A percentile compares a stretch with the other conserved stretches of the same genome.
These are phyloP conservation scores for Stegodyphus mimosarum DNA, from an alignment of 1,140 invertebrate genomes.

Conservation along the genomic window DNA sequence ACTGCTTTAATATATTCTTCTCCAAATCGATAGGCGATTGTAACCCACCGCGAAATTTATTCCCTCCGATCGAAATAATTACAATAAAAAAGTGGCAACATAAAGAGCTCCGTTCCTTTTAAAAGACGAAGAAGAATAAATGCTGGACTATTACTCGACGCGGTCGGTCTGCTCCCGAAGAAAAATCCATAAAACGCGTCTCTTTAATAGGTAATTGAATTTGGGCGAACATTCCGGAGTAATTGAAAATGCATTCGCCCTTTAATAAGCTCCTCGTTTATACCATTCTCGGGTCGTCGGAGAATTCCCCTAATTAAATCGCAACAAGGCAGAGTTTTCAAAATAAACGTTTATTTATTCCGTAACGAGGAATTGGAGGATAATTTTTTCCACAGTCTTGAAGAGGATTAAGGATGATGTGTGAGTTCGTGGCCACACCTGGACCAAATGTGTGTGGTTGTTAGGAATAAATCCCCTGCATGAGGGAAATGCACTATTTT, in stretches of 20 bases:
- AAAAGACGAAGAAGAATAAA: conserved; percentile 8
- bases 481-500: too few species aligned
- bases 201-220: conserved; percentile 60
- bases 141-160: conserved; percentile 38
- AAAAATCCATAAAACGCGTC: conserved; percentile 55
- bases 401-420: too few species aligned
- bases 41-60: conserved; percentile 43
- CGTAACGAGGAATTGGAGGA: neutral
- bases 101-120: neutral
- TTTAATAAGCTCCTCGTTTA: conserved; percentile 55
- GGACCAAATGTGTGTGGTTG: too few species aligned
- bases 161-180: conserved; percentile 22
- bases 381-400: too few species aligned
- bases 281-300: conserved; percentile 31
- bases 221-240: conserved; percentile 54
- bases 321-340: conserved; percentile 25
- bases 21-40: neutral
- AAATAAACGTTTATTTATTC: conserved; percentile 51
- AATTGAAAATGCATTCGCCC: conserved; percentile 60
- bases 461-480: too few species aligned
- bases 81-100: neutral
- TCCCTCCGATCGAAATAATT: conserved; percentile 25
- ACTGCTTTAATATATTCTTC: neutral
- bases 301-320: conserved; percentile 46
- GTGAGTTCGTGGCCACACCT: too few species aligned